These are phyloP conservation scores for Rhingia rostrata DNA, from an alignment of 2,888 invertebrate genomes.

Conservation along the genomic window DNA sequence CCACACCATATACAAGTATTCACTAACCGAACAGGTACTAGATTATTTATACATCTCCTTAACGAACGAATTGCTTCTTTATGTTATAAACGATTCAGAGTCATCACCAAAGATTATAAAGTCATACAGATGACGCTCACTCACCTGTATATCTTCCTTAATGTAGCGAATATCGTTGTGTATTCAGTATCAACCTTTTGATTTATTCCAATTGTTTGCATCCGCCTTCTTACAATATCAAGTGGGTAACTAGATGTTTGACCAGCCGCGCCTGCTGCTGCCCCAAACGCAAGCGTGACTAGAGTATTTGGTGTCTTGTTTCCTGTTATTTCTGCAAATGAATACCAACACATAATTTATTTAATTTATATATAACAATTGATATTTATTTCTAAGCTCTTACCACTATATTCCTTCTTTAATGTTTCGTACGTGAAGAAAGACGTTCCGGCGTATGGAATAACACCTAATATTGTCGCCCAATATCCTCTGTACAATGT, in stretches of 20 bases:
- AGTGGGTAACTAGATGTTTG: conserved; percentile 98
- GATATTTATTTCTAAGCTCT: conserved; percentile 63
- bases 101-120: no score
- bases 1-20: no score
- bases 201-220: conserved; percentile 85
- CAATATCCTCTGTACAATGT: conserved; percentile 93
- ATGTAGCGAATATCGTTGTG: conserved; percentile 87
- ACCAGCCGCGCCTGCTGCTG: conserved; percentile 94
- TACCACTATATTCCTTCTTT: conserved; percentile 91
- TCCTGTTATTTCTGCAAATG: conserved; percentile 81
- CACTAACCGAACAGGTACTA: no score
- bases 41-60: no score
- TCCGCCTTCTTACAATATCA: conserved; percentile 90
- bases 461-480: conserved; percentile 95
- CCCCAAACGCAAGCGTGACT: conserved; percentile 91
- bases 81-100: no score
- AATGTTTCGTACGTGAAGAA: conserved; percentile 98
- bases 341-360: background rate
- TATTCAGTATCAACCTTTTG: conserved; percentile 84
- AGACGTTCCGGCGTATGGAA: conserved; percentile 98
- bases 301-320: conserved; percentile 84
- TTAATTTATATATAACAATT: no score
- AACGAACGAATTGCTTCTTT: no score
- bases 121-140: no score
- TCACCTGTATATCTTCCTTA: conserved; percentile 88